Base-by-base conservation (phyloP, 2,797 vertebrate species). In the Garrulus glandarius region DNA sequence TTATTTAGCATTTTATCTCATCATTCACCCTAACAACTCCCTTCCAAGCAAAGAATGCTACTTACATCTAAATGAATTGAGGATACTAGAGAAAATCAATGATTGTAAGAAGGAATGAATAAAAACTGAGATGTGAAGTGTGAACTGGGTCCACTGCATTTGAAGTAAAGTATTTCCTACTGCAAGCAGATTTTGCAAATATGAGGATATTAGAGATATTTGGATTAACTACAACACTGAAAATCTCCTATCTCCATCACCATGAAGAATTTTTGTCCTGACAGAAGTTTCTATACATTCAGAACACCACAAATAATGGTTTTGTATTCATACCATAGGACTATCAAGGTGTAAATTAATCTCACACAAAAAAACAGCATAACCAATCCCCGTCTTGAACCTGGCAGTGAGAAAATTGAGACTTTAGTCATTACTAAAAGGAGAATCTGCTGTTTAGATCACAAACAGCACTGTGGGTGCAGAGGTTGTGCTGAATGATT, bases 81-180 rank as follows among this genome's bases (percentile, higher is more conserved):
- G 11, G 59, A 36, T 39, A 64, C 11, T 61, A 20, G 8, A 36
- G 10, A 79, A 67, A 53, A 49, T 6, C 6, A 49, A 5, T 23
- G 3, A 1, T 27, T 30, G 5, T 23, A 50, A 53, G 37, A 55
- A 50, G 10, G 11, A n/a, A 39, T 64, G 2, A 68, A 67, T 26
- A 56, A 59, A 57, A 92, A 3, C 8, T 13, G 29, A 34, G 14
- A 49, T 47, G 2, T 37, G 37, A 69, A 23, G 46, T 13, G 10
- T 20, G 2, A 44, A 52, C 11, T 15, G 7, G 2, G 4, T 24
- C 17, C 11, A 39, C 3, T 3, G 1, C 8, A 43, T 60, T 34
- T 56, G 9, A 87, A 92, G 9, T 7, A 16, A 47, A 61, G 5
- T 32, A 27, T 19, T 77, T 84, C 16, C 26, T 70, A 6, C 5